A percentile compares a stretch with the other conserved stretches of the same genome.
Conservation (phyloP, 23 tunicate genomes). For the Styela clava region DNA sequence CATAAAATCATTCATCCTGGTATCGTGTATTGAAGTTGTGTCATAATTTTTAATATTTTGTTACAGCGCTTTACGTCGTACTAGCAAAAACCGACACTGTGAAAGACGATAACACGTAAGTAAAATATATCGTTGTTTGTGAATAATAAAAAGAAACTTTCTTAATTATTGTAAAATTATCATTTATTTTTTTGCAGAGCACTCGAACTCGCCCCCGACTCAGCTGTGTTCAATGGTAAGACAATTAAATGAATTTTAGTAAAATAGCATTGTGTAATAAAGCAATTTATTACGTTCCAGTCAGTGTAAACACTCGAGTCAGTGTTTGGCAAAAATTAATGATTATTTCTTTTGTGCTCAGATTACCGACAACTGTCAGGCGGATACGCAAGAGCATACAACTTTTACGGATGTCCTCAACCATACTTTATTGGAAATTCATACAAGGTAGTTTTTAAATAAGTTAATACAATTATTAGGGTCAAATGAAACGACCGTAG, state of each 20-base stretch:
- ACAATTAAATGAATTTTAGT: too few species aligned
- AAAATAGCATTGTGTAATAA: too few species aligned
- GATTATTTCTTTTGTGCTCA: too few species aligned
- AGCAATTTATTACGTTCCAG: too few species aligned
- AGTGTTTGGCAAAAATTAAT: too few species aligned
- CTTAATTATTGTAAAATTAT: not conserved
- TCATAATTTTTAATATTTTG: not conserved
- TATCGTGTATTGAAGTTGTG: too few species aligned
- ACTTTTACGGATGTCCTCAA: conserved; percentile 38
- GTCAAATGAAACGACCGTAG: too few species aligned
- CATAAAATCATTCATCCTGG: too few species aligned
- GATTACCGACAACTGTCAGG: conserved; percentile 4
- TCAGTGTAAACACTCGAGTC: too few species aligned
- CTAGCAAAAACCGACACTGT: not conserved
- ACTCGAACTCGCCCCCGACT: not conserved
- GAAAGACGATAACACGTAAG: not conserved
- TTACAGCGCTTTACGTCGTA: not conserved
- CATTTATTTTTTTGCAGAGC: not conserved
- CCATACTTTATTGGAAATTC: conserved; percentile 62
- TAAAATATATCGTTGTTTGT: not conserved
- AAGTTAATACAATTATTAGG: too few species aligned
- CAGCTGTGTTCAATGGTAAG: not conserved
- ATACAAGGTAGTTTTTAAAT: conserved; percentile 63
- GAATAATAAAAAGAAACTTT: too few species aligned
- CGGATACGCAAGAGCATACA: not conserved